Conservation (phyloP, 2,888 invertebrate species). For the Bhutanitis thaidina region DNA sequence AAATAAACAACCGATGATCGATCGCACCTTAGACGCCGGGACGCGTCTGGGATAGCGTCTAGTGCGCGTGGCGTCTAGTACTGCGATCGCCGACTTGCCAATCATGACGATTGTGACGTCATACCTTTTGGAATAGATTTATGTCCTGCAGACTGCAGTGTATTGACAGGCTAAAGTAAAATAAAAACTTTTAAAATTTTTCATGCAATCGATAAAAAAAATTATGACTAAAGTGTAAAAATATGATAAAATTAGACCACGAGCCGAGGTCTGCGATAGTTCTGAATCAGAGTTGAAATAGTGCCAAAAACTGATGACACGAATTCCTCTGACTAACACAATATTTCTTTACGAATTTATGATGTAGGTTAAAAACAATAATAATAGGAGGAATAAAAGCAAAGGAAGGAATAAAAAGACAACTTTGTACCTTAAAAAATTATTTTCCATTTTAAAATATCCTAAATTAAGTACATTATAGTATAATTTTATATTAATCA, state of each 20-base stretch:
- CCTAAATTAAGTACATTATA: constrained; percentile 73
- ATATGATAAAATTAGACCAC: neutral
- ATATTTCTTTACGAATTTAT: neutral
- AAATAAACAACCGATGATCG: too few species aligned
- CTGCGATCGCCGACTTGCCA: too few species aligned
- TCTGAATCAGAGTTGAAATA: constrained; percentile 27
- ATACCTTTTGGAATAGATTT: too few species aligned
- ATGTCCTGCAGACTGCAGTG: too few species aligned
- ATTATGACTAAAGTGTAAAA: too few species aligned
- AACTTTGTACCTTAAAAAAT: constrained; percentile 62
- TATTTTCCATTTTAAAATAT: constrained; percentile 72
- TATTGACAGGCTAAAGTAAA: too few species aligned
- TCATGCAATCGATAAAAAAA: too few species aligned
- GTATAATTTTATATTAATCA: constrained; percentile 68
- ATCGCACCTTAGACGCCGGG: too few species aligned
- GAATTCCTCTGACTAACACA: constrained; percentile 34
- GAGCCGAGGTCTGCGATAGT: neutral
- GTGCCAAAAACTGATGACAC: constrained; percentile 41
- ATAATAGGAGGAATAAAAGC: neutral
- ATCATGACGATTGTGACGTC: too few species aligned
- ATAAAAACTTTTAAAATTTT: too few species aligned
- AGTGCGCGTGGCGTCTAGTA: too few species aligned
- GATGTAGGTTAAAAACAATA: neutral
- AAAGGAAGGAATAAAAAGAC: constrained; percentile 34
- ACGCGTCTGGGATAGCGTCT: too few species aligned